A percentile compares a stretch with the other conserved stretches of the same genome.
These are phyloP conservation scores for Smutsia temminckii DNA, from an alignment of 2,797 vertebrate genomes.

Conservation along the genomic window DNA sequence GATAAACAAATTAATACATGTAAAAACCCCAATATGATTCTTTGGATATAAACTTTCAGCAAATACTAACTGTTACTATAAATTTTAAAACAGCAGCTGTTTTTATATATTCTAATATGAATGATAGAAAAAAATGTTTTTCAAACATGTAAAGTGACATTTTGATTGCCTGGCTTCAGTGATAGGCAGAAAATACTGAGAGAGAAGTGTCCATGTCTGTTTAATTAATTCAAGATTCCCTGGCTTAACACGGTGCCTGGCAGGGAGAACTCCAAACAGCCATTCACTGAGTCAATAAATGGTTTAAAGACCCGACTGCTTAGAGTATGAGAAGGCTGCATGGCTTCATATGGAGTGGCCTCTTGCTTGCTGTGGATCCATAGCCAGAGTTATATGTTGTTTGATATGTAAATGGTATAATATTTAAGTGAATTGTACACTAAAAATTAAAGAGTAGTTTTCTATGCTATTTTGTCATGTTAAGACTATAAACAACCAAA, in stretches of 20 bases:
- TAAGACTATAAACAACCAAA: background rate
- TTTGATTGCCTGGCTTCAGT: background rate
- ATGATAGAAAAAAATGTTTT: background rate
- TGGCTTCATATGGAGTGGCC: background rate
- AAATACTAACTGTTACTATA: background rate
- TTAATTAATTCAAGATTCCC: too few species aligned
- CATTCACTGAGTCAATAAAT: background rate
- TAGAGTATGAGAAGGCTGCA: background rate
- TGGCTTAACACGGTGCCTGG: fast-evolving
- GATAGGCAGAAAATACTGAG: background rate
- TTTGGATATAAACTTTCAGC: background rate
- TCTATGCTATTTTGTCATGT: background rate
- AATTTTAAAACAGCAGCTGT: background rate
- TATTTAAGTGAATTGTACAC: background rate
- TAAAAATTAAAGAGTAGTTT: background rate
- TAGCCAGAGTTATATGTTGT: background rate
- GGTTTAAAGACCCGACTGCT: background rate
- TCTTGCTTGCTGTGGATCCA: background rate
- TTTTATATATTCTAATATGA: background rate
- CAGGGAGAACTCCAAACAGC: background rate
- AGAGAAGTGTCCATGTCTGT: background rate
- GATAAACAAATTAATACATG: background rate
- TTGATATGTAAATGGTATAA: background rate
- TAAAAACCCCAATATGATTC: background rate
- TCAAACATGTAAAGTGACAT: background rate